Conservation (phyloP, 2,113 vertebrate genomes). For the Sprattus sprattus region DNA sequence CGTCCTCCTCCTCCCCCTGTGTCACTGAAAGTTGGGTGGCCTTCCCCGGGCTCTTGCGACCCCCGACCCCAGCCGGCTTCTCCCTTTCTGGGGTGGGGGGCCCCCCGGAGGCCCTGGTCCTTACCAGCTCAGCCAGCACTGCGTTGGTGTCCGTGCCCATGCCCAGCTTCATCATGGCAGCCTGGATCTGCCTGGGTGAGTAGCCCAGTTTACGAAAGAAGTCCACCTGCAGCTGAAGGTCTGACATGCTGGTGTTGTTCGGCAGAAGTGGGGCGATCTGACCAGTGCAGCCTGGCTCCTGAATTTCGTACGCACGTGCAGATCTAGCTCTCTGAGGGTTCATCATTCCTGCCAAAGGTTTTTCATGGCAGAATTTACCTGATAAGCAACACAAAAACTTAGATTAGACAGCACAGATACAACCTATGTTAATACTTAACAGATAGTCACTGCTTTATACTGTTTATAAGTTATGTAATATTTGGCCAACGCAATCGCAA, state of each 20-base stretch:
- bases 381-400: background rate
- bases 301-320: slow-evolving; percentile 45
- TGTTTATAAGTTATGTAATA: no score
- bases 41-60: slow-evolving; percentile 25
- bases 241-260: slow-evolving; percentile 37
- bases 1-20: slow-evolving; percentile 55
- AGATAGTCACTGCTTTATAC: no score
- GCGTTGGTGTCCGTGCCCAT: slow-evolving; percentile 84
- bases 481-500: no score
- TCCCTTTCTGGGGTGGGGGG: slow-evolving; percentile 59
- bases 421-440: no score
- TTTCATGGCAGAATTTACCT: slow-evolving; percentile 5
- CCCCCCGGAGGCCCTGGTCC: slow-evolving; percentile 63
- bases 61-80: slow-evolving; percentile 53
- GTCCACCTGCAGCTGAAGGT: slow-evolving; percentile 82
- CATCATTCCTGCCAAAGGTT: background rate
- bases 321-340: background rate
- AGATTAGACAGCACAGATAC: background rate
- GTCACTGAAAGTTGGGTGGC: slow-evolving; percentile 25
- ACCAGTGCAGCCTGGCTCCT: slow-evolving; percentile 33
- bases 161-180: slow-evolving; percentile 82
- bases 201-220: slow-evolving; percentile 96
- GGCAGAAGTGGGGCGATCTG: background rate
- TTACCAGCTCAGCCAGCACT: slow-evolving; percentile 87
- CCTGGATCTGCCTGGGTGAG: slow-evolving; percentile 74